A percentile compares a stretch with the other conserved stretches of the same genome.
These are phyloP conservation scores for Aphaenogaster floridana DNA, from an alignment of 1,140 invertebrate genomes.

Conservation along the genomic window DNA sequence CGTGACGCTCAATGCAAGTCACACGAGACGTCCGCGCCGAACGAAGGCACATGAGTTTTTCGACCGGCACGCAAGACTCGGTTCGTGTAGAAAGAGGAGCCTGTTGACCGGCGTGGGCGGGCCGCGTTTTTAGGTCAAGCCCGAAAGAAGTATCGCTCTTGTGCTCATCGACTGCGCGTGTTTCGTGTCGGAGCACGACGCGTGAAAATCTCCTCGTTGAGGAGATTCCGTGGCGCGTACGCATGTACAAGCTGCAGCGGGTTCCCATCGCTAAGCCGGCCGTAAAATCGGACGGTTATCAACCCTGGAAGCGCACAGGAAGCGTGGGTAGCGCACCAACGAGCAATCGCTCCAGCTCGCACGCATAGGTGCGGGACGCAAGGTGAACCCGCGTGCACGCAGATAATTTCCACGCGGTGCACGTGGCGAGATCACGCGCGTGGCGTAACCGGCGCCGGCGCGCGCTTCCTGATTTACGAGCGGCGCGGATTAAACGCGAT, in stretches of 20 bases:
- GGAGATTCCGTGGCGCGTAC: neutral
- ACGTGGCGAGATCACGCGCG: constrained; percentile 43
- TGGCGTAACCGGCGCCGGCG: constrained; percentile 34
- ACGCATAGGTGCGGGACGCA: neutral
- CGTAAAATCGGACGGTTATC: constrained; percentile 4
- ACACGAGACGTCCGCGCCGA: neutral
- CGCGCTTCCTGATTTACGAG: constrained; percentile 43
- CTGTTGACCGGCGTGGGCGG: constrained; percentile 42
- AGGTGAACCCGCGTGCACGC: constrained; percentile 63
- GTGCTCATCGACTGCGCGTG: constrained; percentile 7
- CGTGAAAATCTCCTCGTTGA: constrained; percentile 22
- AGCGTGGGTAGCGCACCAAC: constrained; percentile 44
- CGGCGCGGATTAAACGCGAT: constrained; percentile 50
- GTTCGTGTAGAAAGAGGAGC: constrained; percentile 38
- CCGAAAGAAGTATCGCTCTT: constrained; percentile 41
- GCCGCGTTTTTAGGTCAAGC: constrained; percentile 54
- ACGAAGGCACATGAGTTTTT: constrained; percentile 14
- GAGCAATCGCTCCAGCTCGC: constrained; percentile 28
- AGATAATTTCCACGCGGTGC: constrained; percentile 64
- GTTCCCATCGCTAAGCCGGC: neutral
- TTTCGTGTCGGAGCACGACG: constrained; percentile 38
- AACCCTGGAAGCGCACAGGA: neutral
- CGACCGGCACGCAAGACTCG: constrained; percentile 5
- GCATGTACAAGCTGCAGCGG: neutral
- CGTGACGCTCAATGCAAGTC: neutral